Base-by-base conservation (phyloP, 2,113 vertebrate genomes). In the Catharus fuscescens region DNA sequence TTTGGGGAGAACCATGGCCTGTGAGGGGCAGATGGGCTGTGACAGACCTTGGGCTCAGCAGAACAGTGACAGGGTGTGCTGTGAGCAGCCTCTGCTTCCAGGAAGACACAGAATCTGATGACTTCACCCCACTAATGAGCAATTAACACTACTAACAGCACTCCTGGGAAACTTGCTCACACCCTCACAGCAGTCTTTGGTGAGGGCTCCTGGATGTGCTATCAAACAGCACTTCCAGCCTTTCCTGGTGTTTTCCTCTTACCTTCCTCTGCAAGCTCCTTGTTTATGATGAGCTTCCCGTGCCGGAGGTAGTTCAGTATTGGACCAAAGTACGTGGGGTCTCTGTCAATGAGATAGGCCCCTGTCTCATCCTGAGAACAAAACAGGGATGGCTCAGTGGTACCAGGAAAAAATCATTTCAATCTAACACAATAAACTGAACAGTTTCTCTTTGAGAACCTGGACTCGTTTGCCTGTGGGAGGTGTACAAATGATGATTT, bases 221-320 rank as follows among this genome's bases (percentile, higher is more conserved):
- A 6, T 25, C 52, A 16, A 52, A 25, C 45, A 70, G 42, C 5
- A 0, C 10, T 32, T 10, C 14, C 12, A n/a, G 66, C 4, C 45
- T 11, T 5, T 11, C 44, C 45, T 28, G 24, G 9, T 3, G 4
- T 10, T 54, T 4, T 29, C 15, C 32, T 80, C 98, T 98, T 93
- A 99, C 99, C 99, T 98, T 99, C 99, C 90, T 99, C 99, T 21
- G 99, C 99, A 69, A 99, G 96, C 86, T 99, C 99, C 97, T 99
- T 99, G 89, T 99, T 99, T 92, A 99, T 99, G 97, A 99, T 99
- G 95, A 99, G 98, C 96, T 99, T 99, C 84, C 99, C 99, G 2
- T 99, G 99, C n/a, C 99, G 98, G 94, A 99, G 98, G 98, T 99
- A 99, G 97, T 99, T 99, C 56, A 99, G 98, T 89, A 99, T 99